Percentiles rank a stretch among this genome's conserved stretches.
These are phyloP conservation scores for Cotesia typhae DNA, from an alignment of 1,140 invertebrate genomes.

Conservation along the genomic window DNA sequence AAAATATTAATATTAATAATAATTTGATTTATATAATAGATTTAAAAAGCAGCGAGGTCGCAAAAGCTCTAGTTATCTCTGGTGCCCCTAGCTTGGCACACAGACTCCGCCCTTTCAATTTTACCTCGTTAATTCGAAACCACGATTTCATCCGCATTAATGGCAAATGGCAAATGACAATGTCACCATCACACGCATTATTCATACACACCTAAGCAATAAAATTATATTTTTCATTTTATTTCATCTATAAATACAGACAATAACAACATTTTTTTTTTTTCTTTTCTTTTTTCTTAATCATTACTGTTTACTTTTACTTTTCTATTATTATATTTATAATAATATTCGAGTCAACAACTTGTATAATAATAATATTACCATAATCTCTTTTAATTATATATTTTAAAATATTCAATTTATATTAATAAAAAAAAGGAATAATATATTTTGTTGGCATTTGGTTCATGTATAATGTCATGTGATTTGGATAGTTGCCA, in stretches of 20 bases:
- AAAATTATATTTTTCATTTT: too few species aligned
- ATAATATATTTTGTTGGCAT: slow-evolving; percentile 26
- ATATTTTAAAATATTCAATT: too few species aligned
- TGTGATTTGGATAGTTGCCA: slow-evolving; percentile 56
- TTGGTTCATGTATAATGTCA: slow-evolving; percentile 43
- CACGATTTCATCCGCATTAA: slow-evolving; percentile 46
- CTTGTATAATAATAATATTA: too few species aligned
- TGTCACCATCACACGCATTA: slow-evolving; percentile 37
- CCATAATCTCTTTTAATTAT: too few species aligned
- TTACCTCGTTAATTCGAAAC: slow-evolving; percentile 46
- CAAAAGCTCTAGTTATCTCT: slow-evolving; percentile 16
- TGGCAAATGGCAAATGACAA: slow-evolving; percentile 32
- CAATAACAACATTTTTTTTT: too few species aligned
- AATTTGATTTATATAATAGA: too few species aligned
- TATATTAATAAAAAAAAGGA: neutral
- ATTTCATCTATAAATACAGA: too few species aligned
- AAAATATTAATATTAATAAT: neutral
- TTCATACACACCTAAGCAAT: too few species aligned
- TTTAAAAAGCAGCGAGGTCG: slow-evolving; percentile 15
- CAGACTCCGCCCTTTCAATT: slow-evolving; percentile 42
- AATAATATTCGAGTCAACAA: too few species aligned
- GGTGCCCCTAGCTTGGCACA: slow-evolving; percentile 1
- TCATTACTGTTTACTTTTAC: too few species aligned
- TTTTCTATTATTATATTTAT: too few species aligned
- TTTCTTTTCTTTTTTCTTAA: too few species aligned